phyloP scores from a whole-genome alignment of 2,113 vertebrate species.

The Hemibagrus wyckioides region DNA sequence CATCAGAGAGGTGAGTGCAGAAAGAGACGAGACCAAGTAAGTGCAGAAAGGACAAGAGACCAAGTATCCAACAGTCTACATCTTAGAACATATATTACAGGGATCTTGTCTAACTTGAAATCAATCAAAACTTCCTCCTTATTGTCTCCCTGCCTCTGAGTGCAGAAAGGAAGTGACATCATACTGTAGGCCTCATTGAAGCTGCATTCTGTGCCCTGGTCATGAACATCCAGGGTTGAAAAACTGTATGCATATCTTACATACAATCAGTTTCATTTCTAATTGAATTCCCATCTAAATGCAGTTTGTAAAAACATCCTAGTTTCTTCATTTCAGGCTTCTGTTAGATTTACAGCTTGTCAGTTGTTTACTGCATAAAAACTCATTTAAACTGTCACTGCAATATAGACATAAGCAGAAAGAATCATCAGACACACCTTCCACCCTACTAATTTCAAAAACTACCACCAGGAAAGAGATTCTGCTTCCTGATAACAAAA shows the following conservation, averaged over 20 bases:
- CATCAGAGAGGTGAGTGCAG: conserved; percentile 88
- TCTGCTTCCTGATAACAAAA: not conserved
- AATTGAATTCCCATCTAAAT: not conserved
- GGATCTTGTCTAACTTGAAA: not conserved
- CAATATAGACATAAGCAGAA: not conserved
- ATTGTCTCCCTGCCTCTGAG: too few relatives aligned
- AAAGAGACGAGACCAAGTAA: conserved; percentile 46
- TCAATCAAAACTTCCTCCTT: not conserved
- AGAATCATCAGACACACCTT: not conserved
- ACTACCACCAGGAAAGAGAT: not conserved
- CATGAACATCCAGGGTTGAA: not conserved
- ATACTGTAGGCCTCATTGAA: not conserved
- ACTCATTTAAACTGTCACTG: not conserved
- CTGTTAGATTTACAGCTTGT: not conserved
- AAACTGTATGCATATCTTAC: not conserved
- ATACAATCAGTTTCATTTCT: not conserved
- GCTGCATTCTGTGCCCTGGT: too few relatives aligned
- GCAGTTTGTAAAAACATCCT: not conserved
- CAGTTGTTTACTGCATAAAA: not conserved
- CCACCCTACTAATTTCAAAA: not conserved
- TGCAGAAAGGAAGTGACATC: not conserved
- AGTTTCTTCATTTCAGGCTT: not conserved
- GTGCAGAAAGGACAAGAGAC: not conserved
- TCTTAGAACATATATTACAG: not conserved
- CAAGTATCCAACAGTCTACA: not conserved